Base-by-base conservation (phyloP, 2,113 vertebrate genomes). In the Lagopus leucura region DNA sequence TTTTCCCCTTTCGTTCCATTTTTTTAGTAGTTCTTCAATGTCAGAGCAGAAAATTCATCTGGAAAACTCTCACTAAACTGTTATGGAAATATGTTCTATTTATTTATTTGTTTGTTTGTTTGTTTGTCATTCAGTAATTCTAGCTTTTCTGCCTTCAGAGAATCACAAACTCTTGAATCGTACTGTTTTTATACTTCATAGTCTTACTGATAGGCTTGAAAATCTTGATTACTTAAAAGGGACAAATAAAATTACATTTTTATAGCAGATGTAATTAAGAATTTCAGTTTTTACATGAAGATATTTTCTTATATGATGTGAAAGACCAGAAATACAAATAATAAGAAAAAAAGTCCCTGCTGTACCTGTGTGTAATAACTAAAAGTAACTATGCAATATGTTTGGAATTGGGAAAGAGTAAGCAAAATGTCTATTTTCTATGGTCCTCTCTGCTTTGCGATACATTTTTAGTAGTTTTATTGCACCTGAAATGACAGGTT, bases 321-420 rank as follows among this genome's bases (percentile, higher is more conserved):
- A 90, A 86, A 85, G 24, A 76, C 10, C 16, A 84, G 45, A 83
- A 81, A 42, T 28, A 60, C 3, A 19, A 88, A 70, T 38, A 95
- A 67, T 84, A 83, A 95, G 13, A 64, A 95, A 72, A 72, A 66
- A 11, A 61, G 5, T 82, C 18, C 82, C 61, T 91, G 42, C 34
- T 77, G 52, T 42, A 93, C 21, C 42, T 93, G 67, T 67, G 34
- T 65, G 47, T 34, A 34, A 27, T 82, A 60, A 75, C 40, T 83
- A 63, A 88, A 96, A 72, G 24, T 71, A 6, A 67, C 60, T 85
- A 32, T 47, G 32, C 67, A 8, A 79, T 83, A 60, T 47, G 86
- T 34, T 75, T 92, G 52, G 52, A 77, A 91, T 79, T 61, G 83
- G 30, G 85, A 87, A 89, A 32, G 76, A 96, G 48, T 77, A 27